Conservation (phyloP, 2,113 vertebrate species). For the Nothobranchius kuhntae region DNA sequence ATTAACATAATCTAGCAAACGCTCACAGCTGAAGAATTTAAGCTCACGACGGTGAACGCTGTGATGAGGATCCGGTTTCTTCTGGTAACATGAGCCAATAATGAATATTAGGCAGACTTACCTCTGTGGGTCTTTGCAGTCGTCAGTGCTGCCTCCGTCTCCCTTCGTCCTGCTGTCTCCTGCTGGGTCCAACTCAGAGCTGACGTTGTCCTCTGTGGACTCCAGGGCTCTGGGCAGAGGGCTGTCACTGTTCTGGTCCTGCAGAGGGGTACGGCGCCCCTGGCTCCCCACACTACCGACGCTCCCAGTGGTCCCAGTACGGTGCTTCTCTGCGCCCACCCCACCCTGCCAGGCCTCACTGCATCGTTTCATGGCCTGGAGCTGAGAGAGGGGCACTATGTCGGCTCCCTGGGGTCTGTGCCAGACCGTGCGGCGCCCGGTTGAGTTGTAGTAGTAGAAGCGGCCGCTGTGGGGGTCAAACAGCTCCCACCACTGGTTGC, state of each 20-base stretch:
- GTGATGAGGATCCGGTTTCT: constrained; percentile 46
- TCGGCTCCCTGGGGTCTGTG: constrained; percentile 88
- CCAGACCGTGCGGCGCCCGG: constrained; percentile 85
- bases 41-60: constrained; percentile 37
- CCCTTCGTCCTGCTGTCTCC: constrained; percentile 59
- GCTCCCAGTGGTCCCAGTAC: constrained; percentile 60
- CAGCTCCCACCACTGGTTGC: constrained; percentile 93
- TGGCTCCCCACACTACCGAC: constrained; percentile 65
- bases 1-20: constrained; percentile 51
- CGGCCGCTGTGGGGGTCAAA: constrained; percentile 87
- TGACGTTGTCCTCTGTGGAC: constrained; percentile 41
- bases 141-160: constrained; percentile 65
- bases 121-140: constrained; percentile 81
- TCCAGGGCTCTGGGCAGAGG: constrained; percentile 44
- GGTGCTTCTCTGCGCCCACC: constrained; percentile 58
- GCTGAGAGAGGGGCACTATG: constrained; percentile 88
- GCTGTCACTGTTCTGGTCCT: constrained; percentile 54
- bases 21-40: constrained; percentile 50
- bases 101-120: constrained; percentile 60
- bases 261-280: constrained; percentile 59
- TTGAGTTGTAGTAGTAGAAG: constrained; percentile 92
- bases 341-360: constrained; percentile 70
- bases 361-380: constrained; percentile 87
- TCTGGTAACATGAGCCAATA: constrained; percentile 35
- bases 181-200: constrained; percentile 59